Percentiles rank a stretch among this genome's conserved stretches.
Conservation (phyloP, 2,888 invertebrate species). For the Polia nebulosa region DNA sequence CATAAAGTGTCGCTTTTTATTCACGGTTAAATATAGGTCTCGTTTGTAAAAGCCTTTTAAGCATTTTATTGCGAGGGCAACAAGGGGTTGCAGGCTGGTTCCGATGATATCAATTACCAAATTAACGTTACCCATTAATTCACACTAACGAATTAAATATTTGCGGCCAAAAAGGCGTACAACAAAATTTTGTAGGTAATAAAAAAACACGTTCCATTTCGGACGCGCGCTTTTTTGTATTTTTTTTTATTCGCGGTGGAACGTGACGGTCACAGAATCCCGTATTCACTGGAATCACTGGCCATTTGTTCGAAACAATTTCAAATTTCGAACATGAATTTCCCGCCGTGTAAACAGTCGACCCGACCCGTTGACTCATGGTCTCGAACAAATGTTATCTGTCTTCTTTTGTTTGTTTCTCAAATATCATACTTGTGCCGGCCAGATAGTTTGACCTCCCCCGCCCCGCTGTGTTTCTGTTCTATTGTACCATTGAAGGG, state of each 20-base stretch:
- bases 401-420: conserved; percentile 90
- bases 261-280: conserved; percentile 36
- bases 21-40: conserved; percentile 26
- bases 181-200: conserved; percentile 31
- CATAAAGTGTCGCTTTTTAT: conserved; percentile 39
- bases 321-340: conserved; percentile 76
- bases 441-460: conserved; percentile 71
- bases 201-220: conserved; percentile 49
- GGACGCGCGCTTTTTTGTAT: conserved; percentile 8
- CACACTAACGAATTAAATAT: conserved; percentile 31
- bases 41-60: conserved; percentile 13
- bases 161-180: conserved; percentile 9
- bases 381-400: conserved; percentile 89
- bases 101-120: conserved; percentile 29
- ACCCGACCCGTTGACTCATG: conserved; percentile 85
- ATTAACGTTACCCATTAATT: conserved; percentile 37
- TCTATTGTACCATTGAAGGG: conserved; percentile 37
- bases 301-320: conserved; percentile 61
- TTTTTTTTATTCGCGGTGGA: conserved; percentile 36
- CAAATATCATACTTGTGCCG: conserved; percentile 79
- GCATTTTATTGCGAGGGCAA: conserved; percentile 22
- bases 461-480: conserved; percentile 44
- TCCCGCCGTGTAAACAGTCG: conserved; percentile 72
- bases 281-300: conserved; percentile 49
- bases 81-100: conserved; percentile 19